Evolutionary conservation across 2,888 invertebrate species (phyloP), one percentile per base, ranked within the genome.

Genomic region (Agelastica alni): DNA sequence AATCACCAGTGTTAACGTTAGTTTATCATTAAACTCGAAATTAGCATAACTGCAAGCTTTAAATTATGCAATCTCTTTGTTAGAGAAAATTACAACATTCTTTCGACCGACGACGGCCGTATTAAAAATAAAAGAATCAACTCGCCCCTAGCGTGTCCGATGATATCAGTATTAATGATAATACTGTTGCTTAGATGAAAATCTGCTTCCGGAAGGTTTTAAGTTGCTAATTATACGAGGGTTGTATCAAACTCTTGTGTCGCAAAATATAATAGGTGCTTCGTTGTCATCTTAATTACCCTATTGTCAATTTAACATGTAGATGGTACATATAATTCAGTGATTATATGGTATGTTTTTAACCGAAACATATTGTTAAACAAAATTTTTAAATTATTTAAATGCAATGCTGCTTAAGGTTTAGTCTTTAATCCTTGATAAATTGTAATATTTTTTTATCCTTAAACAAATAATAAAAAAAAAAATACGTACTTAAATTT

Each of bases 181-280:
- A 59, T 51, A 45, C 34, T 49, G 37, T 28, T 32, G 45, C 32
- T 32, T 41, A 42, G 56, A 59, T 59, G 46, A 36, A 32, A 54
- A 59, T 59, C 56, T 59, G 51, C 48, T 54, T 59, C 59, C 59
- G 59, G 59, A 45, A 20, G 7, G 26, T 26, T 26, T 26, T 7
- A 26, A 7, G 9, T 6, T 3, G 9, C 26, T 26, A 26, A 26
- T 1, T 26, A 26, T 26, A 26, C 9, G 3, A 26, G 9, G 26
- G 3, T 26, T 9, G 9, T 26, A 26, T 26, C 26, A 26, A 26
- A 26, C 6, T 26, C 7, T 26, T 26, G 6, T 9, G 9, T 26
- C 26, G 26, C 26, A 26, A 26, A 26, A 7, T 26, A 26, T 26
- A 26, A 9, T n/a, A n/a, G n/a, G n/a, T n/a, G n/a, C n/a, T n/a